Conservation (phyloP, 2,888 invertebrate species). For the Tachina fera region DNA sequence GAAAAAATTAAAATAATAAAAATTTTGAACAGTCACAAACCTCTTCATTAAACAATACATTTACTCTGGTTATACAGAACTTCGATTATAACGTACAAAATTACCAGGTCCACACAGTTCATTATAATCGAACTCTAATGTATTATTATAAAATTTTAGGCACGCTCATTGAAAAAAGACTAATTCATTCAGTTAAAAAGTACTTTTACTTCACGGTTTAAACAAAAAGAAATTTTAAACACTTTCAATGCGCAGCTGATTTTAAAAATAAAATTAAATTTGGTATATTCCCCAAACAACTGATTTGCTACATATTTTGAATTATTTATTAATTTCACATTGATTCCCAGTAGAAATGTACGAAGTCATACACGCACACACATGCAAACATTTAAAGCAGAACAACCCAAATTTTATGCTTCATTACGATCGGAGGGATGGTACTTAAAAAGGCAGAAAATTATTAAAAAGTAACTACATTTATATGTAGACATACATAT, state of each 20-base stretch:
- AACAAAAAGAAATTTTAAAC: conserved; percentile 13
- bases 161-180: background rate
- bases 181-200: conserved; percentile 2
- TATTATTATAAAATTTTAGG: too few species aligned
- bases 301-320: conserved; percentile 10
- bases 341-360: conserved; percentile 6
- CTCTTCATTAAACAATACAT: too few species aligned
- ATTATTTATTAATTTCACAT: conserved; percentile 28
- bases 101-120: too few species aligned
- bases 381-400: background rate
- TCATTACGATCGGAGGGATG: conserved; percentile 50
- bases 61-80: too few species aligned
- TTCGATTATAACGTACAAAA: too few species aligned
- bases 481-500: background rate
- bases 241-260: conserved; percentile 23
- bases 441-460: background rate
- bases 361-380: background rate
- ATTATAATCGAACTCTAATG: too few species aligned
- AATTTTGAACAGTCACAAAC: too few species aligned
- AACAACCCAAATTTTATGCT: conserved; percentile 42
- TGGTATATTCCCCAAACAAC: conserved; percentile 1
- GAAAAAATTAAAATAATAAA: too few species aligned
- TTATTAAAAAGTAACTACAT: background rate
- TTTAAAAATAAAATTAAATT: conserved; percentile 4
- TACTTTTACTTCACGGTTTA: conserved; percentile 22